phyloP scores from a whole-genome alignment of 2,797 vertebrate genomes.

The Sebastes minor region DNA sequence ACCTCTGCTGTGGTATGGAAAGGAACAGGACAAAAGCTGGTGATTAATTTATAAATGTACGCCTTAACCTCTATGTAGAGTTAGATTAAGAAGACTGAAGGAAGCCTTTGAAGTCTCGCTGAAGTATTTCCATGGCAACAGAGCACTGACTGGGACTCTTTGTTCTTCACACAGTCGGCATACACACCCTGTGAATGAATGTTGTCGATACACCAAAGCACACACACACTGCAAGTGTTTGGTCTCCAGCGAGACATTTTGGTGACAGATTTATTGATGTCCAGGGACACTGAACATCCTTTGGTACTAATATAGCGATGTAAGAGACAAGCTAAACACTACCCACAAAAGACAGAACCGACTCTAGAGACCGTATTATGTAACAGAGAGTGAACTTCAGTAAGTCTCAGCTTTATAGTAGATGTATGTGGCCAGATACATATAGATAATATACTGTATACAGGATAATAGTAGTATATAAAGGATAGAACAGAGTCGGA shows the following conservation, averaged over 20 bases:
- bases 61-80: conserved; percentile 13
- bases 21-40: neutral
- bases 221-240: conserved; percentile 12
- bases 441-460: neutral
- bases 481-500: neutral
- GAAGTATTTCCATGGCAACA: conserved; percentile 58
- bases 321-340: neutral
- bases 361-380: conserved; percentile 2
- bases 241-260: conserved; percentile 1
- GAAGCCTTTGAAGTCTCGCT: conserved; percentile 43
- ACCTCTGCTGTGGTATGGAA: neutral
- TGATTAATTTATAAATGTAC: conserved; percentile 24
- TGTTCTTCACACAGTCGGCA: conserved; percentile 36
- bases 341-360: neutral
- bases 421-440: neutral
- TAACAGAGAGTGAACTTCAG: conserved; percentile 8
- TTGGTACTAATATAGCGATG: conserved; percentile 18
- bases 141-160: conserved; percentile 38
- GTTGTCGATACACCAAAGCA: conserved; percentile 9
- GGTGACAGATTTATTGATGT: conserved; percentile 32
- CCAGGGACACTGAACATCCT: conserved; percentile 22
- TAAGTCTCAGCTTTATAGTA: neutral
- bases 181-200: conserved; percentile 22
- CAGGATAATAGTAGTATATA: neutral
- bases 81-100: conserved; percentile 19